phyloP scores from a whole-genome alignment of 2,113 vertebrate species.

The Lampris incognitus region DNA sequence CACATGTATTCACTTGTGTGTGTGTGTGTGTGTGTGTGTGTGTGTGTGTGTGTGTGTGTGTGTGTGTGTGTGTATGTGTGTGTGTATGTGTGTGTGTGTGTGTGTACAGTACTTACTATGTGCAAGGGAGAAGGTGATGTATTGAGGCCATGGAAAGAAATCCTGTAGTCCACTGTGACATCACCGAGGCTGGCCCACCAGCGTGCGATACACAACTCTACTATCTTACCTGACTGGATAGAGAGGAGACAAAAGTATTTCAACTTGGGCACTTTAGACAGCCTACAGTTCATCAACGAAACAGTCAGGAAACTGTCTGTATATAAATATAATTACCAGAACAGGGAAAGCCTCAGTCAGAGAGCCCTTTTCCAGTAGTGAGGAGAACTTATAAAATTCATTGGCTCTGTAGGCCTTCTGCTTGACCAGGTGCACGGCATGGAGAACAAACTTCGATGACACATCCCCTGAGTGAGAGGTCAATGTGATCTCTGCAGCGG shows the following conservation, averaged over 20 bases:
- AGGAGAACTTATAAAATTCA: conserved; percentile 97
- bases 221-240: conserved; percentile 87
- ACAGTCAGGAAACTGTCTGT: neutral
- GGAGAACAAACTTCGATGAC: conserved; percentile 96
- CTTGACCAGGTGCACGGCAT: conserved; percentile 94
- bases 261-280: neutral
- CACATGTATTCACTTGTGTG: neutral
- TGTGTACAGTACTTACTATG: conserved; percentile 85
- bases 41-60: neutral
- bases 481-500: conserved; percentile 88
- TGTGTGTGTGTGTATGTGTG: neutral
- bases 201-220: conserved; percentile 96
- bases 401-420: conserved; percentile 95
- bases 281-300: neutral
- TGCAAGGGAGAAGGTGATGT: conserved; percentile 90
- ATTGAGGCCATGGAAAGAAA: conserved; percentile 93
- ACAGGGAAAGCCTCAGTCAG: conserved; percentile 95
- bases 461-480: conserved; percentile 93
- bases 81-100: neutral
- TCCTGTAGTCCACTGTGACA: conserved; percentile 91
- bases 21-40: neutral
- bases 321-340: conserved; percentile 78
- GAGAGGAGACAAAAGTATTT: conserved; percentile 27
- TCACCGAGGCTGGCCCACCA: conserved; percentile 99
- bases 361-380: conserved; percentile 92